phyloP scores from a whole-genome alignment of 2,113 vertebrate genomes.

The Percina caprodes region DNA sequence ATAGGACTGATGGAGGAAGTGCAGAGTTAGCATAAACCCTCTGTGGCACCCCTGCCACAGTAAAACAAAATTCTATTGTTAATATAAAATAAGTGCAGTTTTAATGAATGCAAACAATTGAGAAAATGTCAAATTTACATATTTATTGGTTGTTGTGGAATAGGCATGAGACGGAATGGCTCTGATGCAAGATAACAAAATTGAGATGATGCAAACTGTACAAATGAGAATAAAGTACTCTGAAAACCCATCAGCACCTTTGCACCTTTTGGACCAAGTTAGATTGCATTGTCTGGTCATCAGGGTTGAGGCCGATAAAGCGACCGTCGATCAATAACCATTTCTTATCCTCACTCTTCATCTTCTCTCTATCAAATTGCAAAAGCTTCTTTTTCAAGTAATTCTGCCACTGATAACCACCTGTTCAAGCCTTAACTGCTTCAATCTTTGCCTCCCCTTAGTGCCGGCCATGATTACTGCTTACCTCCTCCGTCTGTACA shows the following conservation, averaged over 20 bases:
- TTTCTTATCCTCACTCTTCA: conserved; percentile 85
- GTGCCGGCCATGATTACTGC: conserved; percentile 34
- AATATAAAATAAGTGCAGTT: not conserved
- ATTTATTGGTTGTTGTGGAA: not conserved
- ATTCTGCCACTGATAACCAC: conserved; percentile 79
- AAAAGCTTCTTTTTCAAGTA: conserved; percentile 74
- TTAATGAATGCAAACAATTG: not conserved
- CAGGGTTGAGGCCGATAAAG: conserved; percentile 81
- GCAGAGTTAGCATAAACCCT: not conserved
- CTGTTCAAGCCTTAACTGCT: conserved; percentile 62
- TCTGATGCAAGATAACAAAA: conserved; percentile 40
- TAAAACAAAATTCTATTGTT: not conserved
- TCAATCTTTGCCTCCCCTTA: conserved; percentile 48
- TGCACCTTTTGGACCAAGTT: conserved; percentile 59
- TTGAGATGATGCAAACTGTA: conserved; percentile 31
- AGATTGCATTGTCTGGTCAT: conserved; percentile 82
- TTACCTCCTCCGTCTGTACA: conserved; percentile 43
- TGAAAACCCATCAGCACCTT: conserved; percentile 72
- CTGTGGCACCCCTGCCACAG: not conserved
- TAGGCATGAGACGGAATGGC: not conserved
- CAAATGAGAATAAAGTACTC: conserved; percentile 48
- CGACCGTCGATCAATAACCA: conserved; percentile 82
- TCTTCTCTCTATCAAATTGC: conserved; percentile 83
- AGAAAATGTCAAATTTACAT: not conserved
- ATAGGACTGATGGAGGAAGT: not conserved